phyloP scores from a whole-genome alignment of 2,113 vertebrate genomes.

The Serinus canaria region DNA sequence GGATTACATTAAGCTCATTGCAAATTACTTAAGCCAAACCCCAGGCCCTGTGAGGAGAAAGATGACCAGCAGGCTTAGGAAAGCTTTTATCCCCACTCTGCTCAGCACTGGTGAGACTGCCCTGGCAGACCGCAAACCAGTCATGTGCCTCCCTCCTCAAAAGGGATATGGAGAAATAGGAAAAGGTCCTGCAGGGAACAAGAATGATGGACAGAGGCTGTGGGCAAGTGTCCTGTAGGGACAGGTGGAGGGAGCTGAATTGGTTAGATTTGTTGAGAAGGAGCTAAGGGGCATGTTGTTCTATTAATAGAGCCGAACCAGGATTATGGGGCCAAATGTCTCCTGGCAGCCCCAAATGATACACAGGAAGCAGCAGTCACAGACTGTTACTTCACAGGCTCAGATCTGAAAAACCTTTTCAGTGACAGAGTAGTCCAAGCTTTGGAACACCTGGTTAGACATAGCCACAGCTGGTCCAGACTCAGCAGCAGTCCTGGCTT shows the following conservation, averaged over 20 bases:
- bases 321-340: background rate
- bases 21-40: background rate
- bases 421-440: background rate
- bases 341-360: background rate
- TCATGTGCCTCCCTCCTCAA: background rate
- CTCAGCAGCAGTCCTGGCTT: background rate
- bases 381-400: background rate
- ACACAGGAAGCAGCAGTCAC: background rate
- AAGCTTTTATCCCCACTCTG: background rate
- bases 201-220: background rate
- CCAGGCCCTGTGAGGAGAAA: background rate
- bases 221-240: background rate
- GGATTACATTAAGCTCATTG: background rate
- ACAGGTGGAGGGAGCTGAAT: background rate
- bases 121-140: background rate
- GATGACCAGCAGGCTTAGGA: background rate
- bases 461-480: background rate
- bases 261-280: background rate
- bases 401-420: background rate
- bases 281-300: background rate
- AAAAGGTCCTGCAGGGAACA: background rate
- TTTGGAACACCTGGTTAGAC: background rate
- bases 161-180: background rate
- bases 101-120: background rate
- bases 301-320: fast-evolving